Evolutionary conservation across 2,113 vertebrate genomes (phyloP).

Genomic region (Pelusios castaneus): DNA sequence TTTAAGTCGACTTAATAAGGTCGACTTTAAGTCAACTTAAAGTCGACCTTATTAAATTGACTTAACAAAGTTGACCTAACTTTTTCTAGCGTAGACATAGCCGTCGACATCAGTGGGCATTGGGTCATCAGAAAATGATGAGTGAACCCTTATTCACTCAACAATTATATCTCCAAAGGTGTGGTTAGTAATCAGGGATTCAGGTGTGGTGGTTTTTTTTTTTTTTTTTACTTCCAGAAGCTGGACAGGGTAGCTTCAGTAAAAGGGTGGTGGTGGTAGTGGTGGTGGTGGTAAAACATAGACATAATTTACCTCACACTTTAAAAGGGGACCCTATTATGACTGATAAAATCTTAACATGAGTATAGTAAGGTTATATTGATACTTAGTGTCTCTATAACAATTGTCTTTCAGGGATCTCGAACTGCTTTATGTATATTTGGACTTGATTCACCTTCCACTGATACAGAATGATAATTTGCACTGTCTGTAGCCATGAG

Average conservation of each 20-base stretch:
- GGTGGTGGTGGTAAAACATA: background rate
- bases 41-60: too few species aligned
- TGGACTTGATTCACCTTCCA: background rate
- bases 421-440: background rate
- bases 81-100: too few species aligned
- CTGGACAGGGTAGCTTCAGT: accelerated
- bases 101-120: accelerated
- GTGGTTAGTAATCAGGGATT: background rate
- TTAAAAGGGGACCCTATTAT: background rate
- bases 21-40: too few species aligned
- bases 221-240: background rate
- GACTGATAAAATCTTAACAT: background rate
- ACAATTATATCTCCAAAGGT: accelerated
- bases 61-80: too few species aligned
- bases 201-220: too few species aligned
- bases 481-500: background rate
- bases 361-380: background rate
- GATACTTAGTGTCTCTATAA: background rate
- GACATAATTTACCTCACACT: background rate
- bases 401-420: background rate
- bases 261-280: too few species aligned
- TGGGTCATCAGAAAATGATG: accelerated
- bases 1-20: too few species aligned
- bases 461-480: background rate
- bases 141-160: accelerated